Base-by-base conservation (phyloP, 2,888 invertebrate genomes). In the Aromia moschata region DNA sequence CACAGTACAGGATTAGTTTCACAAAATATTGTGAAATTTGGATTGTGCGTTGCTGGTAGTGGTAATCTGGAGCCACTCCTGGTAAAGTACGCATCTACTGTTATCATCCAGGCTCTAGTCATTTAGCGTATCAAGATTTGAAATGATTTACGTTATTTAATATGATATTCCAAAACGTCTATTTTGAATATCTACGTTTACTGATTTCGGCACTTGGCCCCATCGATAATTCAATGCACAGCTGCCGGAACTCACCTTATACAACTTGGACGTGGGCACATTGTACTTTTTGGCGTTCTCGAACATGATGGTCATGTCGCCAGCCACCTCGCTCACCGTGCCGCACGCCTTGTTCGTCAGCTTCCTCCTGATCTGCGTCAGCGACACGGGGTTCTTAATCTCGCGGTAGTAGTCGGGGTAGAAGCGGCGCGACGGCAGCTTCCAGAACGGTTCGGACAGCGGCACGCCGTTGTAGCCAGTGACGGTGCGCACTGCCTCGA, bases 361-460 rank as follows among this genome's bases (percentile, higher is more conserved):
- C 78, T 93, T 94, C 56, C 89, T 89, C 68, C 89, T 86, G 60
- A 99, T 97, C 83, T 97, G 96, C 69, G 92, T 89, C 73, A 99
- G 82, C 0, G 98, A 97, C 69, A 99, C 90, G 0, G 99, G 98
- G 75, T 93, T 93, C 77, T 95, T 94, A 49, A 99, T 98, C 77
- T 96, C 94, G 71, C 93, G 93, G 82, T 97, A 99, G 80, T 99
- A 99, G 82, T 98, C 98, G 0, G 98, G 95, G 82, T 98, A 97
- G 67, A 90, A 90, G 56, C 96, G 85, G 41, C 89, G 91, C 4
- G 93, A 94, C 0, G 98, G 98, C 56, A 99, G 83, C 74, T 93
- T 93, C 88, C 93, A 91, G 81, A 98, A 94, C 0, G 96, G 94
- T 75, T 97, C 96, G 17, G 93, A 91, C 75, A 97, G 84, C n/a